Evolutionary conservation across 2,888 invertebrate genomes (phyloP).

Genomic region (Microplitis deprimator): DNA sequence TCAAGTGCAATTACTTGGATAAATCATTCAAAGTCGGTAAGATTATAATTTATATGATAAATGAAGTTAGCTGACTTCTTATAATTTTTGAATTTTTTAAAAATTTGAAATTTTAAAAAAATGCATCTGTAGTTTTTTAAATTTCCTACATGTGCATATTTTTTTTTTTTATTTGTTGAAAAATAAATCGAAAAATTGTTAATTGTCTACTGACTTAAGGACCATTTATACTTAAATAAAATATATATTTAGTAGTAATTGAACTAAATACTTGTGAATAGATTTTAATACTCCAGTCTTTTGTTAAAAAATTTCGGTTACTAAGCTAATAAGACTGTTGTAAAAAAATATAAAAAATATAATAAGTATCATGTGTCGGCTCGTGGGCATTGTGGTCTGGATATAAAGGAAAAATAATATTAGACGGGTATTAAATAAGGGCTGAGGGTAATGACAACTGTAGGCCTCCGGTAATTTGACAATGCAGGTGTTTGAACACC

Average conservation of each 20-base stretch:
- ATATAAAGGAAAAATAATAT: too few relatives aligned
- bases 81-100: too few relatives aligned
- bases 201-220: too few relatives aligned
- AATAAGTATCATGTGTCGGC: background rate
- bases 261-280: background rate
- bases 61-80: too few relatives aligned
- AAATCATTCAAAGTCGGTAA: background rate
- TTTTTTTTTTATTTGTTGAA: too few relatives aligned
- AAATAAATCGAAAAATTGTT: too few relatives aligned
- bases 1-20: background rate
- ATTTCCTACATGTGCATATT: too few relatives aligned
- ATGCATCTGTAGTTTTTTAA: too few relatives aligned
- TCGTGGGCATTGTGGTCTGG: background rate
- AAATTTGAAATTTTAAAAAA: too few relatives aligned
- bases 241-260: background rate
- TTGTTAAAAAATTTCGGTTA: background rate
- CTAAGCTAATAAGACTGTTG: background rate
- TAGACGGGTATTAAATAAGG: background rate
- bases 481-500: conserved; percentile 1
- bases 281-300: background rate
- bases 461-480: background rate
- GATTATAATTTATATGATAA: background rate
- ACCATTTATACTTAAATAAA: too few relatives aligned
- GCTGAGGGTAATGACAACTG: background rate
- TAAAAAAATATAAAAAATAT: background rate